Conservation (phyloP, 1,140 invertebrate species). For the Bombus pascuorum region DNA sequence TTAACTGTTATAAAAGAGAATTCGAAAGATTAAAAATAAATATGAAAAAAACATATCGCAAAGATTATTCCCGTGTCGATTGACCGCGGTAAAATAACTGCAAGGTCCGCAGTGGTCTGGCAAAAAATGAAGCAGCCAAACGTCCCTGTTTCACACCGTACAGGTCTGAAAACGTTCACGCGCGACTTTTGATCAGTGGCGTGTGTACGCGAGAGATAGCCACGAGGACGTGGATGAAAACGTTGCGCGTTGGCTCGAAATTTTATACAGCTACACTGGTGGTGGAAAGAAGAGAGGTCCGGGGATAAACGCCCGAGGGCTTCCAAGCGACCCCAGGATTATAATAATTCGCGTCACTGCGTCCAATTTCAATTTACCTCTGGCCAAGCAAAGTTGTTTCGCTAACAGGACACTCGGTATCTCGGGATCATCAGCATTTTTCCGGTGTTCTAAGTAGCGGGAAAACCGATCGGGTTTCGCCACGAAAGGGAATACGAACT, state of each 20-base stretch:
- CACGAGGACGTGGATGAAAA: constrained; percentile 9
- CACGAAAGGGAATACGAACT: constrained; percentile 1
- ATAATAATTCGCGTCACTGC: constrained; percentile 80
- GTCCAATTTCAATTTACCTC: constrained; percentile 78
- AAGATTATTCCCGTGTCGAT: neutral
- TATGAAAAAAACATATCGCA: accelerated
- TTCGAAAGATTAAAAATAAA: no score
- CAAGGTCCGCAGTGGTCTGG: neutral
- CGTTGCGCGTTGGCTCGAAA: neutral
- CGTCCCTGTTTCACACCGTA: neutral
- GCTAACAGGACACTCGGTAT: constrained; percentile 46
- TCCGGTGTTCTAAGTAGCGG: constrained; percentile 19
- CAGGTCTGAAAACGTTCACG: neutral
- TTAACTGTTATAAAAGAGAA: no score
- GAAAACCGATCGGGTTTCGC: neutral
- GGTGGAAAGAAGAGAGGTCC: neutral
- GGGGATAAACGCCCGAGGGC: constrained; percentile 67
- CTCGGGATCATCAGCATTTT: constrained; percentile 19
- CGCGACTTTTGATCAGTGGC: neutral
- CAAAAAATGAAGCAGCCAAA: neutral
- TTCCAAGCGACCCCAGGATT: constrained; percentile 65
- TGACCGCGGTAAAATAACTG: no score
- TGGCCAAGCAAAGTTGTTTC: constrained; percentile 54
- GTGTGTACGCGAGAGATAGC: constrained; percentile 1
- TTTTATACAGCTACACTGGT: constrained; percentile 12